phyloP scores from a whole-genome alignment of 2,113 vertebrate species.

The Astatotilapia flaviijosephi region DNA sequence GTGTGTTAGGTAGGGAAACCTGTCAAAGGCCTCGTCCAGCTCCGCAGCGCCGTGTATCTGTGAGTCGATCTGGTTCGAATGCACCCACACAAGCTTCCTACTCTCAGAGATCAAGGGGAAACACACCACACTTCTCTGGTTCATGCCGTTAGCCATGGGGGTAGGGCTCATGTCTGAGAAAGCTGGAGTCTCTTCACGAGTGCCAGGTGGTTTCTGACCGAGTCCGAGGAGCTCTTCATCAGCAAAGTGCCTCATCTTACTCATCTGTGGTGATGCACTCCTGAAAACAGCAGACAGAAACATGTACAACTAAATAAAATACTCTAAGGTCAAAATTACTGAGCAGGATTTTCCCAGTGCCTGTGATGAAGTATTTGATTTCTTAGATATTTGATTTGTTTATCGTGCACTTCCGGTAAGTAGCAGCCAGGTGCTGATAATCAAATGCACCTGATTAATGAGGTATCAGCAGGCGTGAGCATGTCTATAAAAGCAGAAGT shows the following conservation, averaged over 20 bases:
- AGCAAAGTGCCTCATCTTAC: not conserved
- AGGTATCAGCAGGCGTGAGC: fast-evolving
- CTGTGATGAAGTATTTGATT: not conserved
- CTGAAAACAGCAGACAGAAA: not conserved
- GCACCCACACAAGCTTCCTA: conserved; percentile 76
- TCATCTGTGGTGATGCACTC: not conserved
- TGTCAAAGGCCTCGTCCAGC: conserved; percentile 78
- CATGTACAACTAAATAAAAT: not conserved
- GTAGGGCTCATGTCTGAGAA: not conserved
- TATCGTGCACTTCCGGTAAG: not conserved
- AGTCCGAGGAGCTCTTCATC: not conserved
- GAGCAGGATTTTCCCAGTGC: not conserved
- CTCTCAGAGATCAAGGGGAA: conserved; percentile 75
- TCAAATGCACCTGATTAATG: not conserved
- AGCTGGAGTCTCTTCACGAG: not conserved
- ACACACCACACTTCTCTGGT: conserved; percentile 54
- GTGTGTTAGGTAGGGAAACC: conserved; percentile 79
- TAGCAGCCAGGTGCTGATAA: not conserved
- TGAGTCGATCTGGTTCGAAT: conserved; percentile 61
- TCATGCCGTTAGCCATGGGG: not conserved
- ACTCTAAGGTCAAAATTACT: not conserved
- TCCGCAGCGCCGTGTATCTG: conserved; percentile 63
- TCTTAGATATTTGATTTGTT: not conserved
- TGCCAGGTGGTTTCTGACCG: not conserved
- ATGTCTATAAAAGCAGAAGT: not conserved